Conservation (phyloP, 1,140 invertebrate genomes). For the Calliphora vicina region DNA sequence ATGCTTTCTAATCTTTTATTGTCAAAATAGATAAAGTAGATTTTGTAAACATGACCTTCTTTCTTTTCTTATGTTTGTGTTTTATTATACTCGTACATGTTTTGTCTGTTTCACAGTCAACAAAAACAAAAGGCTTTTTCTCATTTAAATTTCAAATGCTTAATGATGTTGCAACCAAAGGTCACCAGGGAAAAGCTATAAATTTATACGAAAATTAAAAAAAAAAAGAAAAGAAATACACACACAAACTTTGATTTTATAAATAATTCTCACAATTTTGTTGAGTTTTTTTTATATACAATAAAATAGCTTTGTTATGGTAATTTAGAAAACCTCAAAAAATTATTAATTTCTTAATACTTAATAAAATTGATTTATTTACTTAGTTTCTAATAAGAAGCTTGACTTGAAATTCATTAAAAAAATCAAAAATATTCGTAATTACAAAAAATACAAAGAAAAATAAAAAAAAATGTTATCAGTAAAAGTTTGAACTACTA, state of each 20-base stretch:
- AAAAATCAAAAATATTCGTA: not conserved
- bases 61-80: not conserved
- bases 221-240: too few relatives aligned
- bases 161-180: constrained; percentile 12
- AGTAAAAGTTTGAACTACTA: not conserved
- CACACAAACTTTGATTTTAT: not conserved
- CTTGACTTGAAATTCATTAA: not conserved
- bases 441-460: not conserved
- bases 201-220: constrained; percentile 9
- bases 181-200: constrained; percentile 22
- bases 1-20: not conserved
- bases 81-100: too few relatives aligned
- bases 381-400: not conserved
- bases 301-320: not conserved
- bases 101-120: not conserved
- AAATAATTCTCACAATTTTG: not conserved
- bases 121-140: not conserved
- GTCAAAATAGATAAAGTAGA: not conserved
- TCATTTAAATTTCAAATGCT: not conserved
- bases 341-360: constrained; percentile 28
- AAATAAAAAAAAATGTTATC: too few relatives aligned
- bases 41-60: not conserved
- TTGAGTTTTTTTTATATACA: not conserved
- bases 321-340: not conserved
- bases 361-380: constrained; percentile 37